Base-by-base conservation (phyloP, 2,113 vertebrate genomes). In the Syngnathus floridae region DNA sequence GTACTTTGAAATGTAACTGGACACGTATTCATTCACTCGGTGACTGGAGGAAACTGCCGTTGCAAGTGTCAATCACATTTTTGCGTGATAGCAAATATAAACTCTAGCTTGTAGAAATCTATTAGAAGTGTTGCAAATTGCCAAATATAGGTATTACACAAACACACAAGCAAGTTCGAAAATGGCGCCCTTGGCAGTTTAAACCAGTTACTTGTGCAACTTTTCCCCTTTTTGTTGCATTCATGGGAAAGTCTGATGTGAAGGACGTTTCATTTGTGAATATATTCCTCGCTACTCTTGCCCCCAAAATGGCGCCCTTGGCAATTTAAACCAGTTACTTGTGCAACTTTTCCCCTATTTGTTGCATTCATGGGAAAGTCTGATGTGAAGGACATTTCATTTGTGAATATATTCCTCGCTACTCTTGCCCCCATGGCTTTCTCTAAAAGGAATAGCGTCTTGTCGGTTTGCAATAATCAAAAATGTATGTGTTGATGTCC, bases 181-280 rank as follows among this genome's bases (percentile, higher is more conserved):
- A 31, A 31, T 31, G 26, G 26, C 72, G 26, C 3, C 26, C 26
- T 31, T 75, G 73, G 74, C n/a, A 38, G 74, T 77, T 69, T 64
- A 67, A 78, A 62, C 66, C 70, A 76, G 80, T 82, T 87, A 86
- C 79, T 76, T 75, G 73, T 77, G 78, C 68, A 67, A 64, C 62
- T 62, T 79, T 79, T 82, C 78, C 84, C 70, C 83, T 72, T 79
- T 86, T 81, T 78, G 81, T 81, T 78, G 65, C 59, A 79, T 83
- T 89, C 81, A 80, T 86, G 82, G 86, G 87, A 80, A 81, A 87
- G 84, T 74, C 59, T 79, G 66, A 83, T 82, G 75, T 72, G 82
- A 86, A 85, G 78, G 59, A 69, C 83, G 82, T 87, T 79, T 88
- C 85, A 84, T 83, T 83, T 88, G 82, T 83, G 85, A 87, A 88